phyloP scores from a whole-genome alignment of 2,113 vertebrate species.

The Ailurus styani region DNA sequence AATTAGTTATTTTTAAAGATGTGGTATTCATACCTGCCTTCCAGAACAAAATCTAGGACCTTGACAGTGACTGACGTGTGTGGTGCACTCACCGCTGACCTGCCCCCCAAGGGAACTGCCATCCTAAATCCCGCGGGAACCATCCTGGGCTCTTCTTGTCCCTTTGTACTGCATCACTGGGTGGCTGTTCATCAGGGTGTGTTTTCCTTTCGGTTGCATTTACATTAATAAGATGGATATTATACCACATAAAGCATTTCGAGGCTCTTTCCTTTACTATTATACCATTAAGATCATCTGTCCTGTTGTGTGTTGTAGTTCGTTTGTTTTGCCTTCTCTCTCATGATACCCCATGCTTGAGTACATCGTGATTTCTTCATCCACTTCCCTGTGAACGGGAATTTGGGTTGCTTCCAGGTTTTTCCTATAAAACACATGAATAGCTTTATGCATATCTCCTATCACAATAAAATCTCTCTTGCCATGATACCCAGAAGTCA shows the following conservation, averaged over 20 bases:
- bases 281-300: neutral
- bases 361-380: too few species aligned
- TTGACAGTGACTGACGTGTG: too few species aligned
- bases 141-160: fast-evolving
- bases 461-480: neutral
- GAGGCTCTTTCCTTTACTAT: neutral
- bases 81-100: neutral
- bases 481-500: neutral
- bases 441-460: neutral
- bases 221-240: neutral
- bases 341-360: too few species aligned
- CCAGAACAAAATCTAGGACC: neutral
- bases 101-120: fast-evolving
- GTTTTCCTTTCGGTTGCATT: neutral
- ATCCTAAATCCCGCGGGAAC: too few species aligned
- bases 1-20: neutral
- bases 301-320: fast-evolving
- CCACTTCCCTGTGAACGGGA: neutral
- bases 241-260: fast-evolving
- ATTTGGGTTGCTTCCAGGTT: neutral
- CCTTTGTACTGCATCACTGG: fast-evolving
- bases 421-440: neutral
- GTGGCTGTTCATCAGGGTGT: fast-evolving
- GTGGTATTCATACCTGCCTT: too few species aligned
- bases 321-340: neutral